Conservation (phyloP, 2,113 vertebrate genomes). For the Murina feae region DNA sequence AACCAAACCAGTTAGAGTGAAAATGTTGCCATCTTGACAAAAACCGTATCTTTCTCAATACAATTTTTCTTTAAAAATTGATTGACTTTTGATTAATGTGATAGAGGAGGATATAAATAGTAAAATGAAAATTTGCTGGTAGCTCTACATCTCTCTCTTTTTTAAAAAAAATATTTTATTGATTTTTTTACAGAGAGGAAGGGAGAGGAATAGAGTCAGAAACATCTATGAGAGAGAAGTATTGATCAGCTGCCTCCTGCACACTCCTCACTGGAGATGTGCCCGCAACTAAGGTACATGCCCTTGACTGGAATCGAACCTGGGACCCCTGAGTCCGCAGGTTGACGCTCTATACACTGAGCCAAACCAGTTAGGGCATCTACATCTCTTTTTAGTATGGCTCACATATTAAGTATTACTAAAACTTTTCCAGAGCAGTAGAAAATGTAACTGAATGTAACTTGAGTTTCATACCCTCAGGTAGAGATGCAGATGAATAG, state of each 20-base stretch:
- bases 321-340: too few species aligned
- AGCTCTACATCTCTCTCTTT: neutral
- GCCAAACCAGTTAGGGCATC: too few species aligned
- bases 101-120: neutral
- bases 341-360: too few species aligned
- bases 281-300: too few species aligned
- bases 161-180: too few species aligned
- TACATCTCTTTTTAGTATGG: neutral
- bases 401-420: neutral
- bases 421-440: neutral
- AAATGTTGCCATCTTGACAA: neutral
- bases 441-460: neutral
- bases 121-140: slow-evolving; percentile 1
- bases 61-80: neutral
- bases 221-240: too few species aligned
- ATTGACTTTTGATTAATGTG: neutral
- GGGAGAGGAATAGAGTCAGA: too few species aligned
- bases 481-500: neutral
- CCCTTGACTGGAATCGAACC: too few species aligned
- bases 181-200: too few species aligned
- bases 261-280: too few species aligned
- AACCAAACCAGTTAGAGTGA: too few species aligned
- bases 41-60: neutral
- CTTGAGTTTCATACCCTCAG: neutral
- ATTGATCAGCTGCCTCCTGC: too few species aligned